Evolutionary conservation across 2,797 vertebrate genomes (phyloP), one percentile per base, ranked within the genome.

Genomic region (Lagodon rhomboides): DNA sequence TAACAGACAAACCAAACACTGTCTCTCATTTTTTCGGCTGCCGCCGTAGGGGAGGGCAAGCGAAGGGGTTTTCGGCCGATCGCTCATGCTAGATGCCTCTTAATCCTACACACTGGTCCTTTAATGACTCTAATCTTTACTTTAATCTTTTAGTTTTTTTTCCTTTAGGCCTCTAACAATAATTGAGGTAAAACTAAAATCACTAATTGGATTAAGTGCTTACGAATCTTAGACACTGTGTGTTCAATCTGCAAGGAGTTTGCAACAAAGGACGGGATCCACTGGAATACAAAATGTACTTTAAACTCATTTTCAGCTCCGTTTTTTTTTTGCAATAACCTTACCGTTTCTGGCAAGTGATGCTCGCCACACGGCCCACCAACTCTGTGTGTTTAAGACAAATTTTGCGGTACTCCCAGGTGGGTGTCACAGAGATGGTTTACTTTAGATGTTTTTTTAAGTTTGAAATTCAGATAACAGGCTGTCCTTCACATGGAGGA

Each of bases 391-490:
- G 22, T 25, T 53, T 62, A 20, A 30, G 53, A 30, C 30, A 3
- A 46, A 30, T 9, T 30, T 46, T 62, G 2, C 18, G 12, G 10
- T 15, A 18, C 23, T 60, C 43, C 68, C 27, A 25, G 17, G 41
- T 20, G 50, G 68, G 58, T 69, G 73, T 65, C 67, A 75, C 47
- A 77, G 70, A 74, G 41, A 65, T 64, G 23, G 60, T 77, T 64
- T 12, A 51, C 62, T 71, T 64, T 11, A n/a, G n/a, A n/a, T n/a
- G n/a, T n/a, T n/a, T n/a, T n/a, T n/a, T n/a, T n/a, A n/a, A n/a
- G n/a, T 34, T 3, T 69, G 56, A 62, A 81, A 60, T 81, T 59
- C 17, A 68, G 55, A 38, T 20, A 20, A 59, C 11, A n/a, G 55
- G 51, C 13, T 3, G 12, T 54, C 23, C 0, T 3, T n/a, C 23